Base-by-base conservation (phyloP, 1,140 invertebrate genomes). In the Odontomachus brunneus region DNA sequence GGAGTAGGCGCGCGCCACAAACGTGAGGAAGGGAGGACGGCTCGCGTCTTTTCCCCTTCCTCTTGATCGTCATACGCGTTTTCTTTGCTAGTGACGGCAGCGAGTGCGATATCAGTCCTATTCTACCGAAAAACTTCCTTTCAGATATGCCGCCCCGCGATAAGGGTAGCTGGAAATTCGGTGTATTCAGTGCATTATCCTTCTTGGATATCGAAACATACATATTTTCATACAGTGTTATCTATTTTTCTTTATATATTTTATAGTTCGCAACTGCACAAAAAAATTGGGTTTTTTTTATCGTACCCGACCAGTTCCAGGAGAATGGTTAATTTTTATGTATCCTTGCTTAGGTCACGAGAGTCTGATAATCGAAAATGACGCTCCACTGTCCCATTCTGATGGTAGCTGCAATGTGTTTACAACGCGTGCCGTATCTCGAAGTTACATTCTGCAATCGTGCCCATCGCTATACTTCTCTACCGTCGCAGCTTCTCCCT, bases 1-100 rank as follows among this genome's bases (percentile, higher is more conserved):
- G 91, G 91, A 89, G 86, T 91, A 91, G 93, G 92, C 93, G 92
- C 89, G 92, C 93, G 92, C 93, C 93, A 93, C 83, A 90, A 73
- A n/a, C 3, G 84, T 63, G 71, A 73, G 86, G 92, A 90, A 89
- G 93, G 92, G 91, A 89, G 85, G 88, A 87, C 90, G 92, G 93
- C 93, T 93, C 93, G 92, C 93, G 92, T 92, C 92, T 91, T 90
- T 81, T 90, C 88, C 89, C 89, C 91, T 87, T 88, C 81, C 60
- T 73, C 89, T 86, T 89, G 87, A 38, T 75, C 84, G 4, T 51
- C 82, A 19, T 80, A 69, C 75, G 69, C 69, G 65, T 80, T 65
- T 80, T 80, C 75, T 80, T 69, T 69, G 69, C 75, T 80, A 80
- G 63, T 44, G 75, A 80, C 19, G 51, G 75, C 75, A 67, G 59